Evolutionary conservation across 2,113 vertebrate genomes (phyloP), one percentile per base, ranked within the genome.

Genomic region (Sphyrna mokarran): DNA sequence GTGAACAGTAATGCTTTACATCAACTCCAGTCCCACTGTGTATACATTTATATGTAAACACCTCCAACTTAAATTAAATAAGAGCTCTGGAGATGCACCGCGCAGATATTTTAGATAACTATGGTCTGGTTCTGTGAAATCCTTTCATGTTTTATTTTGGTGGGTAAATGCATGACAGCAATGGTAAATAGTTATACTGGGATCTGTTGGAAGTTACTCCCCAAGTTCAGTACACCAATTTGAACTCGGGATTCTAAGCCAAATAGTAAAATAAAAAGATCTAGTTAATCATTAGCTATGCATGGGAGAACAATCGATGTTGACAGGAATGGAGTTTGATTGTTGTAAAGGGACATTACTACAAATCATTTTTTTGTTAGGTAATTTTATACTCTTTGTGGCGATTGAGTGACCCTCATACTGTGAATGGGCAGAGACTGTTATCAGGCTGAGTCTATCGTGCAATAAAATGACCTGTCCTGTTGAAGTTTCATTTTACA

Each of bases 351-450:
- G 97, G 97, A 97, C 97, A 97, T 98, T 98, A 97, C 98, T 98
- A 97, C 97, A 97, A 98, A 98, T 98, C 97, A 97, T 98, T 98
- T 98, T 98, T 98, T 98, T 98, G 97, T 98, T 97, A 98, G 98
- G 98, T 97, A 97, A 98, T 98, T 98, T 98, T 98, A 97, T 98
- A 98, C 97, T 97, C 98, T 98, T 98, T 98, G 97, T 97, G 98
- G 97, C 98, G 98, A 97, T 98, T 98, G 98, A 98, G 98, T 98
- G 98, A 98, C 97, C 98, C 98, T 97, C 97, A 97, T 97, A 97
- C 98, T 98, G 97, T 97, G 98, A 98, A 98, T 98, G 98, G 98
- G 98, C 98, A 98, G 97, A 98, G 98, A 98, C 98, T 98, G 98
- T 98, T 98, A 98, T 98, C 98, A 98, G 97, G 98, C 98, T 97